phyloP scores from a whole-genome alignment of 2,888 invertebrate species.

The Caradrina kadenii region DNA sequence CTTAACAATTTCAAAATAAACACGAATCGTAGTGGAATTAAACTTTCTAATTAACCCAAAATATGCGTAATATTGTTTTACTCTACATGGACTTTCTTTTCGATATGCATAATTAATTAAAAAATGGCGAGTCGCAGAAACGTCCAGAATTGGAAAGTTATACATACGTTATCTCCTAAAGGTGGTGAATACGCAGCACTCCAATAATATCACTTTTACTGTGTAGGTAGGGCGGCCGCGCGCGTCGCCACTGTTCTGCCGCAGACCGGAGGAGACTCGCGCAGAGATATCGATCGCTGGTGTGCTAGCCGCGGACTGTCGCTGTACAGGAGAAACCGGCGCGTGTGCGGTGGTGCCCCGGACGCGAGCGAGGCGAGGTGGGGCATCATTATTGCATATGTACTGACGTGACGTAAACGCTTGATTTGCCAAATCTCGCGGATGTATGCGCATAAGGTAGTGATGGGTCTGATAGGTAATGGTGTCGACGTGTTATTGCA shows the following conservation, averaged over 20 bases:
- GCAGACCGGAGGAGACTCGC: conserved; percentile 9
- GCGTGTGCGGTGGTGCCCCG: conserved; percentile 31
- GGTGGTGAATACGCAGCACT: conserved; percentile 40
- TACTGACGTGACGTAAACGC: conserved; percentile 1
- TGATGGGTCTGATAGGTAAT: background rate
- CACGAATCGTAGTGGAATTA: background rate
- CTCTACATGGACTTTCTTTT: conserved; percentile 49
- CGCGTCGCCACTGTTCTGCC: conserved; percentile 10
- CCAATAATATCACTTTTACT: conserved; percentile 59
- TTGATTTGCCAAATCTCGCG: conserved; percentile 6
- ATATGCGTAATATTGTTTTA: background rate
- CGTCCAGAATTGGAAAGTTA: conserved; percentile 60
- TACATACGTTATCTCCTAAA: conserved; percentile 59
- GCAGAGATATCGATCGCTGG: conserved; percentile 43
- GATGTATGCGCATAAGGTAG: conserved; percentile 2
- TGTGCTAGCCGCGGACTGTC: conserved; percentile 41
- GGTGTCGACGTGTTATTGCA: conserved; percentile 21
- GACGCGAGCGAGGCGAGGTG: conserved; percentile 26
- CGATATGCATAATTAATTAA: conserved; percentile 28
- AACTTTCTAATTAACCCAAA: conserved; percentile 8
- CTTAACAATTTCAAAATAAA: conserved; percentile 7
- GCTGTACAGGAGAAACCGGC: conserved; percentile 44
- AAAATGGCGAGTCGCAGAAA: conserved; percentile 42
- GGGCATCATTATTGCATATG: conserved; percentile 31
- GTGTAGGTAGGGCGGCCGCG: conserved; percentile 14